Evolutionary conservation across 2,888 invertebrate species (phyloP), one percentile per base, ranked within the genome.

Genomic region (Lysandra bellargus): DNA sequence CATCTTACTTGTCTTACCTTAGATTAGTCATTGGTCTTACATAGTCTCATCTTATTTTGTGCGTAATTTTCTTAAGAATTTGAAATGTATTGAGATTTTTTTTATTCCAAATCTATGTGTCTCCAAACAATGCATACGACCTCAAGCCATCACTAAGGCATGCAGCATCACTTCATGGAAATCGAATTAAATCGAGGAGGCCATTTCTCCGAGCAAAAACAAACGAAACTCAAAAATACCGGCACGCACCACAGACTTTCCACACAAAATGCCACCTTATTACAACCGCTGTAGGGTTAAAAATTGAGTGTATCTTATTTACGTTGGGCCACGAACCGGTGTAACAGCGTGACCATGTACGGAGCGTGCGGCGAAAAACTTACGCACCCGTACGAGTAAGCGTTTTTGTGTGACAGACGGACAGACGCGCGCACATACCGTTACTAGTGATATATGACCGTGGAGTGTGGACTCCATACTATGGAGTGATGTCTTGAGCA

Each of bases 251-350:
- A 69, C 69, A 17, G 9, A 4, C 12, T 1, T 3, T 1, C 17
- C 23, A 64, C 9, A 12, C 9, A 30, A 12, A 30, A 33, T 69
- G 14, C 33, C 5, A 69, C 69, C 37, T 17, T 14, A 69, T 33
- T 1, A 33, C 0, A 4, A 14, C 1, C 4, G 4, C 14, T 12
- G 1, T 33, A 37, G 5, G 17, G 33, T 37, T 12, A 0, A 69
- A 69, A 69, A 37, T 9, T 6, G 12, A 12, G 4, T 37, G 17
- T 5, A 9, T 14, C 5, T 3, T 17, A 17, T 57, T 57, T 57
- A 69, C 33, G 69, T 69, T 33, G 69, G 69, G 69, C 69, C 69
- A 69, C 69, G 33, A 33, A 69, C 69, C 69, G 69, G 69, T 69
- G 69, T 69, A 14, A 1, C 33, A 69, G 69, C 69, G 69, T 69